Conservation (phyloP, 2,888 invertebrate species). For the Lasioglossum figueresi region DNA sequence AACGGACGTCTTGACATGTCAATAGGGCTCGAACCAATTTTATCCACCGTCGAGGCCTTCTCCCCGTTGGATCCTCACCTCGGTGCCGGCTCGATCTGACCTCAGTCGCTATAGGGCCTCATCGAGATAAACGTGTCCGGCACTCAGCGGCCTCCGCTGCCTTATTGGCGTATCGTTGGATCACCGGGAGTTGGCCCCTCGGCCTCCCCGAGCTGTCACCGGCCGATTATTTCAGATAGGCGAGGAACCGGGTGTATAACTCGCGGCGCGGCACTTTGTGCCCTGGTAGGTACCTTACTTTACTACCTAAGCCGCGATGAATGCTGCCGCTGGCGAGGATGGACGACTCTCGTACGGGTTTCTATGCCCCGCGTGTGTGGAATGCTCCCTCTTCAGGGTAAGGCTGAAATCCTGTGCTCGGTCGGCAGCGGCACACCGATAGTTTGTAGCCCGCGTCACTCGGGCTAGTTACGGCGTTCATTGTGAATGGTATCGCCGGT, state of each 20-base stretch:
- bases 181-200: slow-evolving; percentile 58
- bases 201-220: slow-evolving; percentile 48
- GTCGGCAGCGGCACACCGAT: not conserved
- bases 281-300: slow-evolving; percentile 30
- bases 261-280: slow-evolving; percentile 64
- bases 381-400: slow-evolving; percentile 40
- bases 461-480: slow-evolving; percentile 53
- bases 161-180: slow-evolving; percentile 77
- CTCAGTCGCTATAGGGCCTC: slow-evolving; percentile 49
- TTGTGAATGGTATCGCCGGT: slow-evolving; percentile 55
- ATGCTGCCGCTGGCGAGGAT: slow-evolving; percentile 49
- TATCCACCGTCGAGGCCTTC: slow-evolving; percentile 51
- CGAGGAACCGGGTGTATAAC: slow-evolving; percentile 58
- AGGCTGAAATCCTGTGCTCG: slow-evolving; percentile 44
- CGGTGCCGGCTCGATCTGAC: slow-evolving; percentile 43
- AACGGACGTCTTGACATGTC: slow-evolving; percentile 71
- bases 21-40: slow-evolving; percentile 72
- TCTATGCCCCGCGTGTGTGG: slow-evolving; percentile 29
- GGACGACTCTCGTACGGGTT: slow-evolving; percentile 40
- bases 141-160: slow-evolving; percentile 61
- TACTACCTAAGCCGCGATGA: slow-evolving; percentile 59
- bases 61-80: slow-evolving; percentile 37
- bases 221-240: slow-evolving; percentile 69
- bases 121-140: slow-evolving; percentile 61
- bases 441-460: slow-evolving; percentile 40